Conservation (phyloP, 2,113 vertebrate genomes). For the Oncorhynchus keta region DNA sequence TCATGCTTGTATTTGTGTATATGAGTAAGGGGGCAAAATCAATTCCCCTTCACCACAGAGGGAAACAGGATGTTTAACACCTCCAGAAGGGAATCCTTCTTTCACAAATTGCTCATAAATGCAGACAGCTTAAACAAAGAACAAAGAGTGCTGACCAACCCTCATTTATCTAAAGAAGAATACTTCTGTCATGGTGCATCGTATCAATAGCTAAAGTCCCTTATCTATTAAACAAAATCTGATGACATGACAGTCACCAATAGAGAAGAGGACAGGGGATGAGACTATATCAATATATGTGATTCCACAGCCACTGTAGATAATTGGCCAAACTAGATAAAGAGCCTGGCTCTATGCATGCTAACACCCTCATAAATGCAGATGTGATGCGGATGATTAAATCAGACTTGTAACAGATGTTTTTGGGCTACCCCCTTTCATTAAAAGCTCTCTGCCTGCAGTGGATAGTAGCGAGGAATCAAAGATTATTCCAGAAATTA, state of each 20-base stretch:
- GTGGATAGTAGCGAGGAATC: conserved; percentile 76
- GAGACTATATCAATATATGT: conserved; percentile 60
- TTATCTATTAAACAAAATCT: conserved; percentile 48
- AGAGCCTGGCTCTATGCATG: conserved; percentile 60
- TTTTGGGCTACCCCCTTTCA: conserved; percentile 84
- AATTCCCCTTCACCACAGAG: conserved; percentile 52
- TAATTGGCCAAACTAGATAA: conserved; percentile 71
- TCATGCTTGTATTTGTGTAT: conserved; percentile 8
- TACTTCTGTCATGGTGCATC: conserved; percentile 27
- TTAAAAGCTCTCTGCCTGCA: conserved; percentile 81
- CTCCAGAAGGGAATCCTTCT: conserved; percentile 40
- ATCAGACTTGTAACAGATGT: conserved; percentile 77
- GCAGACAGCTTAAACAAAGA: conserved; percentile 46
- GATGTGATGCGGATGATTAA: conserved; percentile 82
- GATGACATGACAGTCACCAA: conserved; percentile 41
- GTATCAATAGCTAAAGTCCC: conserved; percentile 47
- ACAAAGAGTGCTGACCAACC: conserved; percentile 39
- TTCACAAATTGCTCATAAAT: conserved; percentile 48
- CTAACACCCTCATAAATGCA: conserved; percentile 82
- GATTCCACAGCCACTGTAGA: conserved; percentile 51
- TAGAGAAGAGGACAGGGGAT: conserved; percentile 18
- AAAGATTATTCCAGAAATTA: conserved; percentile 93
- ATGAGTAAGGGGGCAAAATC: conserved; percentile 41
- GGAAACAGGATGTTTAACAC: conserved; percentile 52
- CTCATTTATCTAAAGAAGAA: conserved; percentile 52